Conservation (phyloP, 2,113 vertebrate species). For the Solenodon paradoxus region DNA sequence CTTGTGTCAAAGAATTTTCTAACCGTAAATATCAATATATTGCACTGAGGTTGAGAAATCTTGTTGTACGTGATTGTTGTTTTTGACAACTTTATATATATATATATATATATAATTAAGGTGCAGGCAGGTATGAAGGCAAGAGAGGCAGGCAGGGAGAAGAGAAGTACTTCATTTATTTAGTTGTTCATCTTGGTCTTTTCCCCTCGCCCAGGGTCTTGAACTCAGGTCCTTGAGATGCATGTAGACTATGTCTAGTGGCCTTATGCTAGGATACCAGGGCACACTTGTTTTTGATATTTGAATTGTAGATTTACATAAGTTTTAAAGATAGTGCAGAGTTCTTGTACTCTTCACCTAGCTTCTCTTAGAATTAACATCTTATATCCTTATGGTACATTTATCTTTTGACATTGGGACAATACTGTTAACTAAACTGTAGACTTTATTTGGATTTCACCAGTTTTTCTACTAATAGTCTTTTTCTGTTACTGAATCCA, state of each 20-base stretch:
- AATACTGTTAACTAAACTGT: not conserved
- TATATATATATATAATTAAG: no score
- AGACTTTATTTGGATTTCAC: not conserved
- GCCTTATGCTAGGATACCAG: no score
- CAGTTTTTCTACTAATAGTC: not conserved
- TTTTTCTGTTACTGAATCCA: not conserved
- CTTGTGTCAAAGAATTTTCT: not conserved
- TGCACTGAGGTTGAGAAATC: not conserved
- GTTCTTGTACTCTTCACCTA: not conserved
- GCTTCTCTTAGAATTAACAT: not conserved
- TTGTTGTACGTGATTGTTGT: not conserved
- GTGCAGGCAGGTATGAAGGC: no score
- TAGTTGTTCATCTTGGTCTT: no score
- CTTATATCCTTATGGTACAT: not conserved
- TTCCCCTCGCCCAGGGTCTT: no score
- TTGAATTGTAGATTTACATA: slow-evolving; percentile 6
- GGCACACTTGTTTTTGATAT: not conserved
- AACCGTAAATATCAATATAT: not conserved
- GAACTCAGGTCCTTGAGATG: no score
- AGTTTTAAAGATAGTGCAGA: not conserved
- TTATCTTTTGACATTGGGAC: not conserved
- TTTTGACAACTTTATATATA: no score
- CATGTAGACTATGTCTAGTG: no score
- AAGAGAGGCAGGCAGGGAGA: no score
- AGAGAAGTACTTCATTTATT: no score